Evolutionary conservation across 2,113 vertebrate genomes (phyloP).

Genomic region (Xenopus tropicalis): UCB_Xtro_10.0 CM004450.2:54042501-54043000

Average conservation of each 20-base stretch:
- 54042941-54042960: not conserved
- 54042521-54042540: no score
- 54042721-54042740: not conserved
- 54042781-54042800: slow-evolving; percentile 14
- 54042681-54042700: not conserved
- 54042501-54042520: no score
- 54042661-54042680: not conserved
- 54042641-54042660: no score
- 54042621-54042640: no score
- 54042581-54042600: no score
- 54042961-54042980: not conserved
- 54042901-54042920: not conserved
- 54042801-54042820: not conserved
- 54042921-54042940: not conserved
- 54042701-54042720: not conserved
- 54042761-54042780: slow-evolving; percentile 23
- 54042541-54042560: no score
- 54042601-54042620: no score
- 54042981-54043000: no score
- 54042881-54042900: not conserved
- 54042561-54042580: no score
- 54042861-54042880: not conserved
- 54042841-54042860: not conserved
- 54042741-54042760: slow-evolving; percentile 17
- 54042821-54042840: not conserved